Percentiles rank a stretch among this genome's conserved stretches.
Evolutionary conservation across 2,797 vertebrate genomes (phyloP).

Genomic region (Austrolebias charrua): DNA sequence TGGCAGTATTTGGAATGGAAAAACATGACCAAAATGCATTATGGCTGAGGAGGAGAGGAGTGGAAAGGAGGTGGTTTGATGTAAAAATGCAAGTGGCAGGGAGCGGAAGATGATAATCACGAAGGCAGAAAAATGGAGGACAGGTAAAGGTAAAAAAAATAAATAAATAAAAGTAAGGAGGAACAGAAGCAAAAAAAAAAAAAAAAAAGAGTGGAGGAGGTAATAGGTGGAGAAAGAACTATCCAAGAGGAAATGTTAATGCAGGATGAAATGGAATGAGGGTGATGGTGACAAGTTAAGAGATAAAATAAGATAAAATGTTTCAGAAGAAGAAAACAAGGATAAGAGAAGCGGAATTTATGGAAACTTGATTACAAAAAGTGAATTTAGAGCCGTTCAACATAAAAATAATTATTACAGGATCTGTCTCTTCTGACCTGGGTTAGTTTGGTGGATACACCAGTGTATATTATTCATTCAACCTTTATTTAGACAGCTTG

Average conservation of each 20-base stretch:
- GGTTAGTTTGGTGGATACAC: background rate
- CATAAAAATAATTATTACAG: too few relatives aligned
- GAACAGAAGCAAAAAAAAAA: too few relatives aligned
- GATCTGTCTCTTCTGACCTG: too few relatives aligned
- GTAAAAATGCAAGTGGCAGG: constrained; percentile 32
- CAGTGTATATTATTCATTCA: too few relatives aligned
- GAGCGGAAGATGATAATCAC: constrained; percentile 26
- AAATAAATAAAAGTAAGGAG: too few relatives aligned
- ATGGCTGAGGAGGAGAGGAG: constrained; percentile 29
- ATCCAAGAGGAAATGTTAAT: background rate
- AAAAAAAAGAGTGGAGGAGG: background rate
- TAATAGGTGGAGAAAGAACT: background rate
- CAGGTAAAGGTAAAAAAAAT: constrained; percentile 13
- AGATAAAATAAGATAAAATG: background rate
- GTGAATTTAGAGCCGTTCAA: too few relatives aligned
- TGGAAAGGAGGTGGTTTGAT: constrained; percentile 2
- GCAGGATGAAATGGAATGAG: background rate
- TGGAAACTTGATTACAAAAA: background rate
- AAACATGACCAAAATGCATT: constrained; percentile 55
- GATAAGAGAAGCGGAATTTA: background rate
- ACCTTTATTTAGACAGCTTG: too few relatives aligned
- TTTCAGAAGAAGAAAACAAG: background rate
- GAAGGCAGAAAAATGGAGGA: background rate
- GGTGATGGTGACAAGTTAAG: too few relatives aligned
- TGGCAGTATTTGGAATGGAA: constrained; percentile 63